Evolutionary conservation across 2,888 invertebrate species (phyloP), one percentile per base, ranked within the genome.

Genomic region (Oscheius sp.): DNA sequence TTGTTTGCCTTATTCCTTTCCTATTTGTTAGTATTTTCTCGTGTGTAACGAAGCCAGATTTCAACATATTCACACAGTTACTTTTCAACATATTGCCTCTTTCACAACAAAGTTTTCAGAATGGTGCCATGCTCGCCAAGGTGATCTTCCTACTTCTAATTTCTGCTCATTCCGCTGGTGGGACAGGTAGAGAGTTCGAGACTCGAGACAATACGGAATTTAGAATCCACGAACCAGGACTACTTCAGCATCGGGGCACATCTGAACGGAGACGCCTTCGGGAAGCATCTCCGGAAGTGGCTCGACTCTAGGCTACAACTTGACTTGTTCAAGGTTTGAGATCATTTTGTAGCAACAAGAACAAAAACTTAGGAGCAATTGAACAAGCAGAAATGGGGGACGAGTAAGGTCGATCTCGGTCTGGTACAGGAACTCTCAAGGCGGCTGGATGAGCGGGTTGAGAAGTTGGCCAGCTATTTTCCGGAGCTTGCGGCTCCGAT

Each of bases 201-300:
- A 21, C 21, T 21, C 21, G 21, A 21, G 21, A 21, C 21, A 21
- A 0, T 21, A 21, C 21, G 21, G 21, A 21, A 21, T 70, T 47
- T 13, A 70, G 70, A 70, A n/a, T 48, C 72, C 7, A 35, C 51
- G 10, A 60, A 51, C 11, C 35, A 72, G 7, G 55, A 72, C 35
- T 72, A 72, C 33, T 72, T 72, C 62, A 60, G 60, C 3, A 72
- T 72, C 47, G 72, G 72, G 48, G 72, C 72, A 11, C 72, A 72
- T 72, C 35, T 72, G 2, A 72, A 72, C 13, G 72, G 47, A 10
- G 72, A 72, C 33, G 21, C 62, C n/a, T 72, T 72, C 32, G 53
- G 51, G 13, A 72, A 62, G 62, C 42, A 51, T 35, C 62, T 72
- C 13, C 32, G 63, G 21, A 32, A 42, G 35, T 68, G 68, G 68